Conservation (phyloP, 2,888 invertebrate genomes). For the Leistus spinibarbis region DNA sequence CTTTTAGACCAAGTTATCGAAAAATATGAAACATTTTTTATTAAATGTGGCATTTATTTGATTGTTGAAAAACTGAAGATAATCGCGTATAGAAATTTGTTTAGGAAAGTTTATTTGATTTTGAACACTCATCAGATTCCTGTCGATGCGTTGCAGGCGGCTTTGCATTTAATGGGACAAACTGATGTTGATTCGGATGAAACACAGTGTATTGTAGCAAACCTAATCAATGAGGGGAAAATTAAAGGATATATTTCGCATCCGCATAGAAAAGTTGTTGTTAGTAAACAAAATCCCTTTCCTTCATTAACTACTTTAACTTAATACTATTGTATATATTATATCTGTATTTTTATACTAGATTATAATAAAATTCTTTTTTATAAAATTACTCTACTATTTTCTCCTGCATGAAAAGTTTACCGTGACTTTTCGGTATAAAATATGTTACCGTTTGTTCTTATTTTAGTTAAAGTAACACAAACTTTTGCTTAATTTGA, state of each 20-base stretch:
- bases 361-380: conserved; percentile 3
- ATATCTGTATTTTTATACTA: conserved; percentile 19
- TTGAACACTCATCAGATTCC: conserved; percentile 87
- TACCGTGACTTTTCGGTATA: background rate
- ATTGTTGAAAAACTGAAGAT: conserved; percentile 96
- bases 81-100: conserved; percentile 93
- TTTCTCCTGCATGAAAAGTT: background rate
- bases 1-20: conserved; percentile 84
- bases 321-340: conserved; percentile 46
- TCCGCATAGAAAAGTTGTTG: conserved; percentile 95
- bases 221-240: conserved; percentile 94
- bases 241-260: conserved; percentile 98
- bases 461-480: too few relatives aligned
- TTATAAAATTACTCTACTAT: background rate
- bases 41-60: conserved; percentile 95
- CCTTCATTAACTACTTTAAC: conserved; percentile 74
- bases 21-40: conserved; percentile 89
- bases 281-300: conserved; percentile 97
- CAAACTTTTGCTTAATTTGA: too few relatives aligned
- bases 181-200: conserved; percentile 91
- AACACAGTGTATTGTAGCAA: conserved; percentile 94
- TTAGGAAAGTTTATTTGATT: conserved; percentile 85
- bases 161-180: conserved; percentile 80
- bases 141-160: conserved; percentile 80
- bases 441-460: too few relatives aligned